Evolutionary conservation across 2,113 vertebrate genomes (phyloP).

Genomic region (Nycticorax nycticorax): DNA sequence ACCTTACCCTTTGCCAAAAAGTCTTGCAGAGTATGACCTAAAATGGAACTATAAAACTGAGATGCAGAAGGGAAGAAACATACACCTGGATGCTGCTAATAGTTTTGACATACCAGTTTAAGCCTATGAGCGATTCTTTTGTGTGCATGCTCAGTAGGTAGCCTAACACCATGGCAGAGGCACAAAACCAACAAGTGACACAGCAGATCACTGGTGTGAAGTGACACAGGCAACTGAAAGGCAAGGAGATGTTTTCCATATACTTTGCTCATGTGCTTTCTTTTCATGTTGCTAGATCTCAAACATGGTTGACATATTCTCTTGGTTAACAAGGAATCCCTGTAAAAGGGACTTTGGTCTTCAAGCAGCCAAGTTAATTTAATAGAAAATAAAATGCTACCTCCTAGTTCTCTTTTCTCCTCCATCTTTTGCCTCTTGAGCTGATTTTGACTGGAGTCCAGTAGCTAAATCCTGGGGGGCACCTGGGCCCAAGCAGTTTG

Average conservation of each 20-base stretch:
- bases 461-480: background rate
- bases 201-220: background rate
- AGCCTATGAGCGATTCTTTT: background rate
- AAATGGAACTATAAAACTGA: background rate
- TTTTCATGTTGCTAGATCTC: background rate
- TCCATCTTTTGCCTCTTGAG: background rate
- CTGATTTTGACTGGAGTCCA: background rate
- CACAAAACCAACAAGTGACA: background rate
- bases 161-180: background rate
- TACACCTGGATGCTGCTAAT: background rate
- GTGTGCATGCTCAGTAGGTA: accelerated
- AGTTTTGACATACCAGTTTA: background rate
- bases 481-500: background rate
- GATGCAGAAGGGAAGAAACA: background rate
- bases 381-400: background rate
- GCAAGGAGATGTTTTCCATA: background rate
- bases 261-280: background rate
- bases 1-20: background rate
- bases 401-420: background rate
- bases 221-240: background rate
- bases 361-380: background rate
- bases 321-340: background rate
- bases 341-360: background rate
- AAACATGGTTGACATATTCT: background rate
- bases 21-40: background rate